Conservation (phyloP, 2,888 invertebrate species). For the Philhelius pedissequus region DNA sequence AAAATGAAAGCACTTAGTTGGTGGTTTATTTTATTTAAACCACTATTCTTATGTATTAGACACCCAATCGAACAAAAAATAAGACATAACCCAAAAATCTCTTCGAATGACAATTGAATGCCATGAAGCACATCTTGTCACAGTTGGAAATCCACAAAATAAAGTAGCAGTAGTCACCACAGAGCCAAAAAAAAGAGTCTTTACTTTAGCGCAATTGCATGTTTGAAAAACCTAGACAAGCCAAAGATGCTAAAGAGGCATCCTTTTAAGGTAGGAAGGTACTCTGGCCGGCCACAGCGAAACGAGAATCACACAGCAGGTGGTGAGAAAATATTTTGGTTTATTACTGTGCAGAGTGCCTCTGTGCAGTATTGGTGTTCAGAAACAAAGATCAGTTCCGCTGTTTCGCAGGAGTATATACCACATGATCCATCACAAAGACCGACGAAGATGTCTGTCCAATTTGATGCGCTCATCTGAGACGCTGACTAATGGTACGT, state of each 20-base stretch:
- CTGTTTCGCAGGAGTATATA: slow-evolving; percentile 31
- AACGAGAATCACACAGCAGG: slow-evolving; percentile 53
- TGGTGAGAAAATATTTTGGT: slow-evolving; percentile 65
- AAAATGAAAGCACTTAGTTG: background rate
- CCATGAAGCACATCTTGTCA: slow-evolving; percentile 46
- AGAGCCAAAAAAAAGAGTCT: slow-evolving; percentile 19
- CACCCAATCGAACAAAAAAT: background rate
- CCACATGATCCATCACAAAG: background rate
- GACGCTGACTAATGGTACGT: slow-evolving; percentile 28
- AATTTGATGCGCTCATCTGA: slow-evolving; percentile 60
- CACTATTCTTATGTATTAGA: background rate
- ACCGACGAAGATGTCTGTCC: slow-evolving; percentile 38
- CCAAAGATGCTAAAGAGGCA: slow-evolving; percentile 34
- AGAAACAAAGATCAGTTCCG: slow-evolving; percentile 44
- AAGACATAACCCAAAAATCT: background rate
- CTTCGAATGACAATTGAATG: slow-evolving; percentile 36
- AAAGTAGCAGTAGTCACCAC: slow-evolving; percentile 65
- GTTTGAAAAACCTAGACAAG: slow-evolving; percentile 44
- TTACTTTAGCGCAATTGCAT: background rate
- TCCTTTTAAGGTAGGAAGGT: slow-evolving; percentile 42
- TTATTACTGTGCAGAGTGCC: slow-evolving; percentile 62
- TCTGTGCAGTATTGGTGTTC: slow-evolving; percentile 38
- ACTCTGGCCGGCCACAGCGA: slow-evolving; percentile 56
- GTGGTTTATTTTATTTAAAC: background rate
- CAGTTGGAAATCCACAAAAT: slow-evolving; percentile 66